A percentile compares a stretch with the other conserved stretches of the same genome.
Conservation (phyloP, 2,797 vertebrate species). For the Notolepis coatsorum region DNA sequence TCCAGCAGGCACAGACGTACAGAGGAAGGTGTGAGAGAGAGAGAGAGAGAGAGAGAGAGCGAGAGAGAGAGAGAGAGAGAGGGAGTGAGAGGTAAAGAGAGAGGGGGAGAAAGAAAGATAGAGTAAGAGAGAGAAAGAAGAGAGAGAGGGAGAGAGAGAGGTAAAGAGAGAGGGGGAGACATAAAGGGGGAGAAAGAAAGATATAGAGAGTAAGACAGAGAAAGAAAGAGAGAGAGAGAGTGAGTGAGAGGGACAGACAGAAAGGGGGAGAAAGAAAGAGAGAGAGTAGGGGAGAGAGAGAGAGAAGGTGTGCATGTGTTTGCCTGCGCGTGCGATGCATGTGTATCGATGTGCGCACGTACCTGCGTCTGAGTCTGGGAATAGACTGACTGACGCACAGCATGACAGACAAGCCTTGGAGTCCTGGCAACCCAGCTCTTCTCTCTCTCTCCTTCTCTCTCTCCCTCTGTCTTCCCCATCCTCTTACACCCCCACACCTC, state of each 20-base stretch:
- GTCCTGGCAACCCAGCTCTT: slow-evolving; percentile 72
- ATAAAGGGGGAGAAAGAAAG: slow-evolving; percentile 26
- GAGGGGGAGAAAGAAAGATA: neutral
- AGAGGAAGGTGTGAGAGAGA: too few species aligned
- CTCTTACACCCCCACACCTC: neutral
- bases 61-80: slow-evolving; percentile 1
- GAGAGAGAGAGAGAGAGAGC: neutral
- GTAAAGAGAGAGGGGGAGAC: slow-evolving; percentile 11
- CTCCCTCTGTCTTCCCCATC: neutral
- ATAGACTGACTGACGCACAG: slow-evolving; percentile 81
- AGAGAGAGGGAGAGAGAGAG: slow-evolving; percentile 40
- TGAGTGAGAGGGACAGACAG: slow-evolving; percentile 8
- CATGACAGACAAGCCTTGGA: slow-evolving; percentile 75
- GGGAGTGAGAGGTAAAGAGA: neutral
- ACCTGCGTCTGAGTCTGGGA: slow-evolving; percentile 77
- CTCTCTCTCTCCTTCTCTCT: slow-evolving; percentile 44
- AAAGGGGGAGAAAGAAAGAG: too few species aligned
- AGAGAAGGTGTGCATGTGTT: neutral
- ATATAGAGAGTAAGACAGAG: slow-evolving; percentile 25
- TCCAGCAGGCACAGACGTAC: too few species aligned
- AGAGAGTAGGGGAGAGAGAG: slow-evolving; percentile 21
- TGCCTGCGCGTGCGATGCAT: slow-evolving; percentile 9
- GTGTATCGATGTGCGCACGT: slow-evolving; percentile 61
- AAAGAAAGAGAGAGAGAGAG: slow-evolving; percentile 35
- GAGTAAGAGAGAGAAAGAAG: neutral